Evolutionary conservation across 2,113 vertebrate genomes (phyloP), one percentile per base, ranked within the genome.

Genomic region (Tichodroma muraria): DNA sequence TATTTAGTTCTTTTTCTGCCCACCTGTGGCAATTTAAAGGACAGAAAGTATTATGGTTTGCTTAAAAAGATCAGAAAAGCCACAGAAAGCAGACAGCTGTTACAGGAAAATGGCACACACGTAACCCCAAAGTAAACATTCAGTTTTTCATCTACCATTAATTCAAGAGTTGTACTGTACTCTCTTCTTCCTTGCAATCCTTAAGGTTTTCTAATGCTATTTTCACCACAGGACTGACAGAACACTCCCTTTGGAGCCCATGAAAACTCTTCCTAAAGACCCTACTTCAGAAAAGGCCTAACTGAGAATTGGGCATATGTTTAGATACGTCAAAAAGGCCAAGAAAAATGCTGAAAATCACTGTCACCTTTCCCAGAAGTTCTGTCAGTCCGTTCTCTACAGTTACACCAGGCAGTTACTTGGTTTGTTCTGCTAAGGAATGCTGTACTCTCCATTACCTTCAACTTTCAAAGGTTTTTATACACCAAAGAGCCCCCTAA

Each of bases 1-100:
- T 99, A 85, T 99, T 99, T 80, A 99, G 98, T 78, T 99, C 99
- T 96, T 99, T 99, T 97, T 99, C 99, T 19, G 99, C 99, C 99
- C 99, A 99, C 99, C 99, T 99, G 96, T 73, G 45, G 37, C 90
- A 97, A 96, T 86, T 71, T 30, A 88, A 93, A 94, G 35, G 47
- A 44, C 91, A 93, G n/a, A 85, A 79, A 85, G 65, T 81, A 73
- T 87, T 69, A 91, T 4, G n/a, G 65, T 88, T 95, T 94, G 94
- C 42, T 86, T 54, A 8, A 84, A 65, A 85, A 52, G 10, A 38
- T 53, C 40, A 49, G 31, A 69, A 87, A 64, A 89, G 24, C 25
- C 54, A 49, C 28, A 65, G 23, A 79, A 90, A 93, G 56, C 52
- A 93, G 73, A 37, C 7, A 72, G 40, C 23, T 59, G 23, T 40